Base-by-base conservation (phyloP, 2,113 vertebrate species). In the Leuciscus idus region DNA sequence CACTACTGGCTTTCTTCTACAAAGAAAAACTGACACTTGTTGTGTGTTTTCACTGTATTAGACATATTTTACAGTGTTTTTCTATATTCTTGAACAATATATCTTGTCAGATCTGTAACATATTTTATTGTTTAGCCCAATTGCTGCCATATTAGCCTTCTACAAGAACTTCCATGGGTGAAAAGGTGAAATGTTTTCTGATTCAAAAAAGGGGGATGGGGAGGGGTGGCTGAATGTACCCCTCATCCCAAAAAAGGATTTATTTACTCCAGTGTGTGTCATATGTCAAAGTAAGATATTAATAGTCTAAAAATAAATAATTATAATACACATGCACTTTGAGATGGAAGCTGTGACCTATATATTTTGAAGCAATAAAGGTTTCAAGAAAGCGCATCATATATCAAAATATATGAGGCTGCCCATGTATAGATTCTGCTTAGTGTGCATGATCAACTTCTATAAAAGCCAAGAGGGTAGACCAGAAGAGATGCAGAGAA, bases 361-460 rank as follows among this genome's bases (percentile, higher is more conserved):
- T 21, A 43, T 59, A 17, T 59, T 62, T 62, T 62, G 43, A 26
- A 26, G 9, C n/a, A 73, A 36, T 39, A 72, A 3, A 72, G 5
- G 19, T 72, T 73, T 73, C 66, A 68, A 68, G 30, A 68, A 26
- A 26, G 26, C 26, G 26, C 26, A 26, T 26, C 26, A 26, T 26
- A 26, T 26, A 33, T 76, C 48, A 52, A 7, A 76, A 59, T 57
- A 36, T 79, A 59, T 61, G 55, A 52, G 76, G n/a, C 3, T 81
- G 59, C 79, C 79, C 79, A 48, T 81, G 39, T 81, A 66, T 30
- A 48, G 79, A 48, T 66, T 81, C 23, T 81, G 79, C 61, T 81
- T 64, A 28, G 23, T 48, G 43, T 66, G 79, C 79, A 17, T 21
- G 26, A 43, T 30, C 15, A 76, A 50, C 79, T 6, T 50, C n/a